These are phyloP conservation scores for Brenthis hecate DNA, from an alignment of 2,888 invertebrate genomes.

Conservation along the genomic window DNA sequence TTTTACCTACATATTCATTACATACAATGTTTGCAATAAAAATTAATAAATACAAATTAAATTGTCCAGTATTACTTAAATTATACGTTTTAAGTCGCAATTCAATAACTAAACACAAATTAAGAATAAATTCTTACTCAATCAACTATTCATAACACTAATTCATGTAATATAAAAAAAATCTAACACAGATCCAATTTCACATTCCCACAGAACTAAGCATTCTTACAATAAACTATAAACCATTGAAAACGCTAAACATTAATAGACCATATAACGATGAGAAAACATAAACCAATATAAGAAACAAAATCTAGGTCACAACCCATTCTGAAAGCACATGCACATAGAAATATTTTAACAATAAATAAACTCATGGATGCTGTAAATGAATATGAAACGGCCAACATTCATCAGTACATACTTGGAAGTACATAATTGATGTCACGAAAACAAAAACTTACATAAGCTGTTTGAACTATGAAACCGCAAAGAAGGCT, in stretches of 20 bases:
- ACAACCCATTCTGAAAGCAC: constrained; percentile 13
- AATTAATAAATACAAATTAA: not conserved
- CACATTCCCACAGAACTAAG: constrained; percentile 12
- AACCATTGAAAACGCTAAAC: constrained; percentile 1
- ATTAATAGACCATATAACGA: not conserved
- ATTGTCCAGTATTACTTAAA: too few relatives aligned
- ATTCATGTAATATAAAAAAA: too few relatives aligned
- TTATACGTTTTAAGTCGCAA: too few relatives aligned
- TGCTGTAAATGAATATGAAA: constrained; percentile 3
- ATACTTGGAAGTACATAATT: not conserved
- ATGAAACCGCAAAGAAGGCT: not conserved
- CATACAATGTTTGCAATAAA: not conserved
- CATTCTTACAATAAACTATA: not conserved
- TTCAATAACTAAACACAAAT: too few relatives aligned
- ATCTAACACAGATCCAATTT: not conserved
- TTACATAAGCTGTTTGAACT: constrained; percentile 6
- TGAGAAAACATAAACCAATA: not conserved
- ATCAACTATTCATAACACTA: not conserved
- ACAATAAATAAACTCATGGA: not conserved
- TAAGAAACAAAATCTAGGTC: not conserved
- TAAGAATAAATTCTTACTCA: too few relatives aligned
- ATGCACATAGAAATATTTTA: constrained; percentile 6
- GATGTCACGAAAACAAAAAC: too few relatives aligned
- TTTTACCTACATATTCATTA: not conserved
- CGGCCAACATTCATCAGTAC: constrained; percentile 6